phyloP scores from a whole-genome alignment of 2,888 invertebrate genomes.

The Plagiodera versicolora region DNA sequence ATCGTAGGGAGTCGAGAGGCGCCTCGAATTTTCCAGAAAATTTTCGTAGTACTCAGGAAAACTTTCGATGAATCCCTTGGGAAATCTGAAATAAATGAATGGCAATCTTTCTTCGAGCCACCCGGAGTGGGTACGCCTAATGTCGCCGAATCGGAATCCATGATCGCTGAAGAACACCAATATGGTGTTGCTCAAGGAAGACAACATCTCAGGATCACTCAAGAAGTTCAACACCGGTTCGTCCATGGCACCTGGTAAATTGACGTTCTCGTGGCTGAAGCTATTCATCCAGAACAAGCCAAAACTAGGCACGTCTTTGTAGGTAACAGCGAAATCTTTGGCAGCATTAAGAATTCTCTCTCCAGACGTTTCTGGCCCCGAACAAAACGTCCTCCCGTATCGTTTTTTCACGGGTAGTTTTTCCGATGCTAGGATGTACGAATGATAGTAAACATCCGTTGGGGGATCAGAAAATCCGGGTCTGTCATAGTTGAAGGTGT shows the following conservation, averaged over 20 bases:
- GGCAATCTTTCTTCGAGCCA: slow-evolving; percentile 84
- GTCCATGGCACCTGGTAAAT: slow-evolving; percentile 72
- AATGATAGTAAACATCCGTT: slow-evolving; percentile 78
- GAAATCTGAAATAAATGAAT: slow-evolving; percentile 70
- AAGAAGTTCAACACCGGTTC: slow-evolving; percentile 72
- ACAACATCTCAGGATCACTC: slow-evolving; percentile 60
- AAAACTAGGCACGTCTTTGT: slow-evolving; percentile 64
- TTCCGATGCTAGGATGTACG: slow-evolving; percentile 72
- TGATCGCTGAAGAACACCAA: slow-evolving; percentile 74
- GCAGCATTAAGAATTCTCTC: slow-evolving; percentile 72
- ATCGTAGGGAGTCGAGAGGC: slow-evolving; percentile 76
- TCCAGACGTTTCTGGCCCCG: slow-evolving; percentile 65
- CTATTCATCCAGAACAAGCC: slow-evolving; percentile 81
- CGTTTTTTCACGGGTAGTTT: slow-evolving; percentile 56
- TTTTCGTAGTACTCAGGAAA: slow-evolving; percentile 61
- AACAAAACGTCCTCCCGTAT: slow-evolving; percentile 60
- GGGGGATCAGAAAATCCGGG: slow-evolving; percentile 72
- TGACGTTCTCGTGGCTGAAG: slow-evolving; percentile 73
- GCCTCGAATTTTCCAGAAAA: slow-evolving; percentile 64
- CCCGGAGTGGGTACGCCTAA: slow-evolving; percentile 69
- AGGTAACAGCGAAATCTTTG: slow-evolving; percentile 60
- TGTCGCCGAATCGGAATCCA: slow-evolving; percentile 76
- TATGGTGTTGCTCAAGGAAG: slow-evolving; percentile 16
- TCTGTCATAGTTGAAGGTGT: slow-evolving; percentile 76
- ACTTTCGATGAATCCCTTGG: slow-evolving; percentile 61